Evolutionary conservation across 2,113 vertebrate species (phyloP).

Genomic region (Tyrannus savana): DNA sequence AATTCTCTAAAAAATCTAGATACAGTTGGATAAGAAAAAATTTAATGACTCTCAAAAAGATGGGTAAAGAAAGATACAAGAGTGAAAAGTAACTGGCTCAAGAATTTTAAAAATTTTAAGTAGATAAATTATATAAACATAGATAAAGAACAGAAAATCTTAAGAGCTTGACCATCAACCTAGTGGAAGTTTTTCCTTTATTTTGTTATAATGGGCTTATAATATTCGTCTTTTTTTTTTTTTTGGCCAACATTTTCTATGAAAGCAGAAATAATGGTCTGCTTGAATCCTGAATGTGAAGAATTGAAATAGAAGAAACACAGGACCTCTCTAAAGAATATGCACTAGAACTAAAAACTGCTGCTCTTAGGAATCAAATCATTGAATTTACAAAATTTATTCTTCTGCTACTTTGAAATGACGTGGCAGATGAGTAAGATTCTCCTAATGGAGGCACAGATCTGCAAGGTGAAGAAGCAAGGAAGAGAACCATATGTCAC

Average conservation of each 20-base stretch:
- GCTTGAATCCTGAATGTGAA: not conserved
- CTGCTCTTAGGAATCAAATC: not conserved
- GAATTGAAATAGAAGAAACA: not conserved
- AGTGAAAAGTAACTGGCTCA: not conserved
- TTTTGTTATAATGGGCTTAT: not conserved
- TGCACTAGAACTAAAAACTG: not conserved
- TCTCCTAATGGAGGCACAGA: not conserved
- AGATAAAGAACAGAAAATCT: not conserved
- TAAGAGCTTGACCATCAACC: not conserved
- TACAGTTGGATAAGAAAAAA: not conserved
- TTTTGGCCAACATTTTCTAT: not conserved
- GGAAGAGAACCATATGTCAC: not conserved
- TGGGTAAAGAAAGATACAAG: not conserved
- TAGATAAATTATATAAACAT: not conserved
- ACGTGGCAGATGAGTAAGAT: not conserved
- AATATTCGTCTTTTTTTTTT: not conserved
- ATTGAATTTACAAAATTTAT: not conserved
- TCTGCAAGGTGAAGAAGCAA: not conserved
- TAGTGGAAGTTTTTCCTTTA: not conserved
- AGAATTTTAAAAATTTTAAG: not conserved
- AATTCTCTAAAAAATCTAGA: slow-evolving; percentile 10
- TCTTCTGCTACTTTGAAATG: not conserved
- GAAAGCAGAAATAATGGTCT: not conserved
- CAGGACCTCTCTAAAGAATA: not conserved
- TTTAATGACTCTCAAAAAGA: not conserved